Evolutionary conservation across 2,113 vertebrate genomes (phyloP).

Genomic region (Oryzias melastigma): DNA sequence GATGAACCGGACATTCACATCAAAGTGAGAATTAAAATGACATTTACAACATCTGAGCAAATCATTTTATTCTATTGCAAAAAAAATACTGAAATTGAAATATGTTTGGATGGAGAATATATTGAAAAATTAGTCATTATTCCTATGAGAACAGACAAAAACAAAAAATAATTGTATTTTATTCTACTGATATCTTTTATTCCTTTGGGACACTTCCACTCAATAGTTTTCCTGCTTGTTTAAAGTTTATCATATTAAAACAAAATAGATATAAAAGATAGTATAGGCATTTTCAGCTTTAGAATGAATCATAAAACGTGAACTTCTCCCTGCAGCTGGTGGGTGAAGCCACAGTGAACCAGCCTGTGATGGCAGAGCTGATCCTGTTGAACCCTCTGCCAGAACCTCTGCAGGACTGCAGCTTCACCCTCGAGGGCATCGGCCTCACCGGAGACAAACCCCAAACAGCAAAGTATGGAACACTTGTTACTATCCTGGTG

Average conservation of each 20-base stretch:
- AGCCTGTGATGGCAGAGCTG: slow-evolving; percentile 77
- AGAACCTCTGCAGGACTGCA: slow-evolving; percentile 69
- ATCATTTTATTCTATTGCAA: not conserved
- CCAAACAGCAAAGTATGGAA: slow-evolving; percentile 75
- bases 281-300: too few species aligned
- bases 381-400: slow-evolving; percentile 82
- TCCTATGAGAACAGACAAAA: too few species aligned
- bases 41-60: not conserved
- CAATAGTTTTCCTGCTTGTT: too few species aligned
- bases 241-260: too few species aligned
- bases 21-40: slow-evolving; percentile 68
- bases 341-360: slow-evolving; percentile 78
- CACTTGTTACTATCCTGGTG: too few species aligned
- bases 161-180: too few species aligned
- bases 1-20: slow-evolving; percentile 84
- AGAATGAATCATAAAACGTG: not conserved
- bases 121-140: too few species aligned
- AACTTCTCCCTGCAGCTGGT: slow-evolving; percentile 72
- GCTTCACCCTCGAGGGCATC: slow-evolving; percentile 79
- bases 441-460: slow-evolving; percentile 74
- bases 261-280: too few species aligned
- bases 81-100: not conserved
- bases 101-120: too few species aligned
- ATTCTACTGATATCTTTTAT: too few species aligned
- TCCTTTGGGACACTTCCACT: too few species aligned